phyloP scores from a whole-genome alignment of 2,797 vertebrate genomes.

The Calcarius lapponicus region DNA sequence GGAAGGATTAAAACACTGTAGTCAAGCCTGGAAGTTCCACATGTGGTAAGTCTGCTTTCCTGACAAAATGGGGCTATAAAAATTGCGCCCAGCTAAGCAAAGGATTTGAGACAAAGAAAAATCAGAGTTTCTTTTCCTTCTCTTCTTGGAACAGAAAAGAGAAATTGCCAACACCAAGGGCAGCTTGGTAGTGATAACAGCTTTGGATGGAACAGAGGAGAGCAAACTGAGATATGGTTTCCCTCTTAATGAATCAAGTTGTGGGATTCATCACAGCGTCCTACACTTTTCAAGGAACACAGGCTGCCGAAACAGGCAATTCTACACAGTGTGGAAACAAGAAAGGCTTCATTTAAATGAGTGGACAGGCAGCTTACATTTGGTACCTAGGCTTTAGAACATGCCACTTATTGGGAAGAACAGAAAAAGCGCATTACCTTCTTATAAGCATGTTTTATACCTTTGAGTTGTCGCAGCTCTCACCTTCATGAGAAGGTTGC shows the following conservation, averaged over 20 bases:
- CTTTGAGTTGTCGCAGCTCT: background rate
- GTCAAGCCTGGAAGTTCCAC: background rate
- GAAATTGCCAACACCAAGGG: background rate
- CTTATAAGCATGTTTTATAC: background rate
- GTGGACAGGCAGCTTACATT: background rate
- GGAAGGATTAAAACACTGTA: background rate
- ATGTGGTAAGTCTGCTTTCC: background rate
- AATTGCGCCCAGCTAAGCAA: background rate
- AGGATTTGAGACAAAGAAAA: background rate
- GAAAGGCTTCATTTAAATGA: background rate
- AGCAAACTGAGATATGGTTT: background rate
- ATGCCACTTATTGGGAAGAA: background rate
- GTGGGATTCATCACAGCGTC: background rate
- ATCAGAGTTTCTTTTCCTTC: background rate
- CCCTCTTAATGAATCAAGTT: background rate
- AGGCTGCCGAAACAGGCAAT: background rate
- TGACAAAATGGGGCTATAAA: background rate
- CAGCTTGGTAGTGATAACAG: background rate
- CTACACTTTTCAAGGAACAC: background rate
- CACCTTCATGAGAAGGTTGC: background rate
- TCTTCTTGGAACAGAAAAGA: background rate
- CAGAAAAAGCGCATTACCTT: background rate
- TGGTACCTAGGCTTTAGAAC: background rate
- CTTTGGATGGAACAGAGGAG: background rate
- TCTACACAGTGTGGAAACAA: background rate